Evolutionary conservation across 2,797 vertebrate species (phyloP), one percentile per base, ranked within the genome.

Genomic region (Sebastes umbrosus): DNA sequence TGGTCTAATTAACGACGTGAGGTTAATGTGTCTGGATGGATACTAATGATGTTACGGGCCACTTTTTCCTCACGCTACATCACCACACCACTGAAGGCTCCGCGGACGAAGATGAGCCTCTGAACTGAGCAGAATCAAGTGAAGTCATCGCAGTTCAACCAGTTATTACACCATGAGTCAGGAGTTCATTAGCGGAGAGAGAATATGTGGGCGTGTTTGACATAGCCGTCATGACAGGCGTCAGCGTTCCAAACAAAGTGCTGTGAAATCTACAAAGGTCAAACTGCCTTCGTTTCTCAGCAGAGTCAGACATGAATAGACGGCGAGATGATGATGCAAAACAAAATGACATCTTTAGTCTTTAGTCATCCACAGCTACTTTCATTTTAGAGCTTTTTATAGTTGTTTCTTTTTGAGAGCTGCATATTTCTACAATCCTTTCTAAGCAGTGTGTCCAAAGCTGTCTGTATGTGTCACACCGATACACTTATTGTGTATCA

Each of bases 1-100:
- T 89, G 80, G 86, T 81, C 85, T 84, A 80, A 92, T 89, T 84
- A 90, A 83, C 69, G 12, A 67, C 65, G 3, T 88, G 90, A 90
- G 83, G 87, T 90, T 90, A 91, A 92, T 88, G 86, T 62, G 73
- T 87, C 77, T 80, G 81, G 86, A 90, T 73, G 80, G 90, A 75
- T 57, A 25, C 75, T 88, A 86, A 87, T 83, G 85, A 91, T 75
- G 84, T 74, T 76, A 84, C 75, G 73, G 80, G 78, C 66, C 78
- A 62, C 73, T 82, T 64, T 75, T 68, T 80, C 68, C 69, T 79
- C 80, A 75, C 8, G 57, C 71, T 55, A 58, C 74, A 82, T 85
- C 74, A 36, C 55, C 11, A 4, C 65, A 20, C 36, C 32, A 67
- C 71, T 72, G 72, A 77, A 69, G 64, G 84, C 81, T 11, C 39